phyloP scores from a whole-genome alignment of 2,797 vertebrate genomes.

The Emys orbicularis region DNA sequence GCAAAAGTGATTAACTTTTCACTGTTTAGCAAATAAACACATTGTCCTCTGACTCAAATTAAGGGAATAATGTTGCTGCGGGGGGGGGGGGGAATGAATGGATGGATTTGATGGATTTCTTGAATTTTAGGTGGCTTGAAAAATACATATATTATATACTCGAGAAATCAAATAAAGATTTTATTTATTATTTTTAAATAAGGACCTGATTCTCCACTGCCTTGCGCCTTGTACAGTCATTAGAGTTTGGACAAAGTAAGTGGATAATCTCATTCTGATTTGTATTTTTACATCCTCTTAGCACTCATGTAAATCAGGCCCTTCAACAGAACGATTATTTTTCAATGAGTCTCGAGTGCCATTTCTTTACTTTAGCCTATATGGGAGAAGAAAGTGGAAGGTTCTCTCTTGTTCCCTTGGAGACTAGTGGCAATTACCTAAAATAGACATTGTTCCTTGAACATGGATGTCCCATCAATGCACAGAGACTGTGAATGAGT shows the following conservation, averaged over 20 bases:
- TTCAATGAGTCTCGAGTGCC: not conserved
- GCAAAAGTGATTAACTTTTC: slow-evolving; percentile 36
- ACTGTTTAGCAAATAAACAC: slow-evolving; percentile 10
- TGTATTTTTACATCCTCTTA: not conserved
- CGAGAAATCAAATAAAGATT: not conserved
- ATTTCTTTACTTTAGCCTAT: not conserved
- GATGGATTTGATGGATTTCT: not conserved
- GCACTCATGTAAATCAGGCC: not conserved
- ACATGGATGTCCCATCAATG: not conserved
- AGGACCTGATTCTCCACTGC: not conserved
- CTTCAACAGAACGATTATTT: not conserved
- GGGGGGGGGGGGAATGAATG: not conserved
- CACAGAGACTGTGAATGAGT: not conserved
- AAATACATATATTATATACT: fast-evolving
- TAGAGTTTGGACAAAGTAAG: not conserved
- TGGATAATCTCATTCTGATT: not conserved
- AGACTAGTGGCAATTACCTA: no score
- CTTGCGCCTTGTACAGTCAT: not conserved
- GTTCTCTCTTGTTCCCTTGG: fast-evolving
- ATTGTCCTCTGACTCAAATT: not conserved
- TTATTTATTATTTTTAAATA: not conserved
- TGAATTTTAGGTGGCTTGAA: slow-evolving; percentile 1
- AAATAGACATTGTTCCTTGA: not conserved
- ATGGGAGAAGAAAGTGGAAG: not conserved
- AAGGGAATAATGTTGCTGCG: not conserved